phyloP scores from a whole-genome alignment of 2,113 vertebrate species.

The Coreoperca whiteheadi region DNA sequence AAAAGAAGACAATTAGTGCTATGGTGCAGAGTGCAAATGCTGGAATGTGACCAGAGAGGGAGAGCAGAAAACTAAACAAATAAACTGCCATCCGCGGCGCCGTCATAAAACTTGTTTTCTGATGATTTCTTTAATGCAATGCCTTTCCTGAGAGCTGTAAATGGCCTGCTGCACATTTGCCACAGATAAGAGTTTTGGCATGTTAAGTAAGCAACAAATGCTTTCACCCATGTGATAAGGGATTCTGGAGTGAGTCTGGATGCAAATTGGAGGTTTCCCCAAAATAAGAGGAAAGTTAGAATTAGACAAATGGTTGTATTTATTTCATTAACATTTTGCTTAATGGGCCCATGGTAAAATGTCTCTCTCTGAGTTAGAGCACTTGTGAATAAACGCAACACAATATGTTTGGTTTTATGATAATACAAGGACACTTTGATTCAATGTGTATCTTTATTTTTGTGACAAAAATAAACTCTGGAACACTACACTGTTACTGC shows the following conservation, averaged over 20 bases:
- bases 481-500: constrained; percentile 7
- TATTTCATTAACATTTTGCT: not conserved
- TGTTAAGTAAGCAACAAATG: constrained; percentile 5
- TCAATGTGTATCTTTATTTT: constrained; percentile 23
- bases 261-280: not conserved
- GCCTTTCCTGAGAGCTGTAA: constrained; percentile 4
- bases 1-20: too few species aligned
- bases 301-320: constrained; percentile 13
- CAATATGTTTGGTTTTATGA: not conserved
- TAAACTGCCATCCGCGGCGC: too few species aligned
- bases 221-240: not conserved
- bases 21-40: too few species aligned
- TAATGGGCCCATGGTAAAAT: not conserved
- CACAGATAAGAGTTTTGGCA: constrained; percentile 24
- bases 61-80: too few species aligned
- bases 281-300: constrained; percentile 18
- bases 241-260: constrained; percentile 20
- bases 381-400: not conserved
- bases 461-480: constrained; percentile 40
- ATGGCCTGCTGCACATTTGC: not conserved
- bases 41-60: too few species aligned
- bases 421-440: constrained; percentile 8
- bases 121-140: not conserved
- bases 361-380: not conserved
- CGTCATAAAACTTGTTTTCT: too few species aligned